Evolutionary conservation across 2,888 invertebrate genomes (phyloP), one percentile per base, ranked within the genome.

Genomic region (Hybos culiciformis): DNA sequence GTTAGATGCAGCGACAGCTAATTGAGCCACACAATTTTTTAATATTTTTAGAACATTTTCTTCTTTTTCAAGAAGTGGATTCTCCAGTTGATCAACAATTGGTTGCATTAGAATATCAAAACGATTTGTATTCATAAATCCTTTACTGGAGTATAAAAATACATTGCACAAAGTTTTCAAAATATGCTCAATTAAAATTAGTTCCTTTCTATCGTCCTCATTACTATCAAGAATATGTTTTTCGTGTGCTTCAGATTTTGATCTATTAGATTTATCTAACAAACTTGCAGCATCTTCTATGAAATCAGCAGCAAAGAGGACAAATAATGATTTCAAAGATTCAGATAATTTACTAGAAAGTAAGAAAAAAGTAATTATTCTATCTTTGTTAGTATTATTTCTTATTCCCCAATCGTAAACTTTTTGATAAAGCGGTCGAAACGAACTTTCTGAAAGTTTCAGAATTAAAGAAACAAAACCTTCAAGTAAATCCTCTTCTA

Each of bases 51-150:
- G 72, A 54, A 83, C 75, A 15, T 60, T 60, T 14, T 73, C 70
- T 36, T 50, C 49, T 17, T 53, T 52, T n/a, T 78, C 76, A 19
- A 81, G 56, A 18, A 67, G 46, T 2, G 71, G 73, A 57, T 87
- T 88, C 57, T 88, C 87, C 43, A 88, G 58, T 67, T 93, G 92
- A 62, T 94, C 88, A 0, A 92, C 84, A 11, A 96, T 68, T 0
- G 92, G 87, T 49, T 83, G 83, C 75, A 88, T 79, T 1, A 96
- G 63, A 0, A 79, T 71, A 50, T 88, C 82, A 62, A 93, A 93
- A 39, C 86, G 70, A 50, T 90, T 86, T 51, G 82, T 80, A 57
- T 81, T 90, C 0, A 92, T 67, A 58, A 92, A 91, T 54, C 80
- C 81, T 49, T 84, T 83, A 38, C 77, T 81, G 58, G 91, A 90